Evolutionary conservation across 1,140 invertebrate species (phyloP), one percentile per base, ranked within the genome.

Genomic region (Apolygus lucorum): DNA sequence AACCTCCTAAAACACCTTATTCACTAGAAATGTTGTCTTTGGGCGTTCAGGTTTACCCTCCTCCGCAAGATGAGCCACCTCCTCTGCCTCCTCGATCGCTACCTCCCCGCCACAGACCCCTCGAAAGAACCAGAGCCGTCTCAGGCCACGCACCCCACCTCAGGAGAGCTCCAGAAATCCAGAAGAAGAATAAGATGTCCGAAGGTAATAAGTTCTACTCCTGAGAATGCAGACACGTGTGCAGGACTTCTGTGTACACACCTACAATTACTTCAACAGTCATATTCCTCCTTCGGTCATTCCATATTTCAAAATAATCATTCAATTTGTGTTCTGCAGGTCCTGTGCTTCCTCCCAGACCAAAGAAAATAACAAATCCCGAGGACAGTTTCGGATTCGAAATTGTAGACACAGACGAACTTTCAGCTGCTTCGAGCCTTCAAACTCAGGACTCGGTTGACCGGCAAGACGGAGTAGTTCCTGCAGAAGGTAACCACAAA

Each of bases 341-440:
- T 49, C 73, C 74, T 63, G 64, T 70, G 22, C 69, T 75, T 66
- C 76, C 78, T 24, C 76, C 76, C 8, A 68, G 73, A 74, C 70
- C 74, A 25, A 72, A 76, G 54, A 74, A 73, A 66, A 72, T 76
- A 27, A 64, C 73, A 1, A 74, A 80, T 71, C 84, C 84, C 1
- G 88, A 90, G 80, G 89, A 89, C 76, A 84, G 85, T 67, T 90
- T 90, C 77, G 85, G 84, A 70, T 90, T 90, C 77, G 88, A 90
- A 78, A 84, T 90, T 52, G 88, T 90, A 67, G 89, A 90, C 74
- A 88, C 87, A 24, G 88, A 90, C 76, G 89, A 88, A 77, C 74
- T 82, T 25, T 73, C 68, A 59, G 68, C 28, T 62, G 63, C 67
- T 68, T 68, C 73, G 49, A 72, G 68, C 71, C 68, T 73, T 21